Evolutionary conservation across 2,113 vertebrate species (phyloP).

Genomic region (Amblyopsis rosae): DNA sequence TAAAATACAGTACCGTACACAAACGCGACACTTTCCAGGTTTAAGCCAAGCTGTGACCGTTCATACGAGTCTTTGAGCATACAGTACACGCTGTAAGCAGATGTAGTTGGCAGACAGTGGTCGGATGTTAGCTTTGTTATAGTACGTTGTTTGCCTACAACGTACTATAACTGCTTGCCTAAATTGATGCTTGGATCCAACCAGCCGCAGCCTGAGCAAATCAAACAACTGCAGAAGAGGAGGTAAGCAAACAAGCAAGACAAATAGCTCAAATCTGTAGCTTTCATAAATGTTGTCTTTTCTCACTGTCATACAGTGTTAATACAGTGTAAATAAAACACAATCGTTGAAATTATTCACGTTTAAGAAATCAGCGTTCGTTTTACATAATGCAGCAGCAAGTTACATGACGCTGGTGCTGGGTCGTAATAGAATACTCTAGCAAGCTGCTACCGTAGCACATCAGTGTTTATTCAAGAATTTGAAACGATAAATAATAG

Average conservation of each 20-base stretch:
- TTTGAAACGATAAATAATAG: too few species aligned
- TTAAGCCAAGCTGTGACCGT: neutral
- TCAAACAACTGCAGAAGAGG: constrained; percentile 51
- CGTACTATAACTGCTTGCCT: constrained; percentile 36
- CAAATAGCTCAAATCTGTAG: too few species aligned
- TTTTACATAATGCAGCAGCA: too few species aligned
- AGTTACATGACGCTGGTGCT: too few species aligned
- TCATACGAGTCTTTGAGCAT: neutral
- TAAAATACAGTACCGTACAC: constrained; percentile 16
- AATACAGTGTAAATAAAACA: too few species aligned
- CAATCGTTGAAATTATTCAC: neutral
- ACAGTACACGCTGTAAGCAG: constrained; percentile 5
- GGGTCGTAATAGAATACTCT: too few species aligned
- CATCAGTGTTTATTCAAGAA: too few species aligned
- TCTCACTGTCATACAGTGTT: too few species aligned
- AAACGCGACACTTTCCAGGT: constrained; percentile 17
- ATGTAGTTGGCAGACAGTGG: neutral
- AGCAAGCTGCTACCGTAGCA: too few species aligned
- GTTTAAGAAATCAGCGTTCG: neutral
- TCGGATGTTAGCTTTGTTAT: constrained; percentile 15
- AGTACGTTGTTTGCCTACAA: neutral
- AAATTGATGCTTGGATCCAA: constrained; percentile 52
- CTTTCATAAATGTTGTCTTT: too few species aligned
- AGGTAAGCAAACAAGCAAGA: constrained; percentile 48
- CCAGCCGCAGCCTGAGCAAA: constrained; percentile 27